phyloP scores from a whole-genome alignment of 1,140 invertebrate genomes.

The Drosophila seguyi region DNA sequence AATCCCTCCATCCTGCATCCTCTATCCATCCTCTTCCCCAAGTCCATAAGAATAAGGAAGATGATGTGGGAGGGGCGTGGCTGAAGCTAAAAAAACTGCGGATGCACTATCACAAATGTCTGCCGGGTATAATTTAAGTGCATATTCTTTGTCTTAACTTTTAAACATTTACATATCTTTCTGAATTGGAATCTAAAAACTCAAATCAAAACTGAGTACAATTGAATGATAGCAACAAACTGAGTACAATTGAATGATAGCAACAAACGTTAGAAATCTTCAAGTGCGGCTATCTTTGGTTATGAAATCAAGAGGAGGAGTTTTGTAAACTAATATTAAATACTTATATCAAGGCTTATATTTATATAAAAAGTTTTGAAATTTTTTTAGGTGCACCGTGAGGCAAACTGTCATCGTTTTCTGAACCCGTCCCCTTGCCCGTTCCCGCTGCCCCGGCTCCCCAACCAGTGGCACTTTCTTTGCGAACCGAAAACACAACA shows the following conservation, averaged over 20 bases:
- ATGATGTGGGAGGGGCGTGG: conserved; percentile 61
- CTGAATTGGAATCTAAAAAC: too few species aligned
- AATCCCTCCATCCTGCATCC: conserved; percentile 8
- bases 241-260: not conserved
- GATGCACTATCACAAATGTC: conserved; percentile 9
- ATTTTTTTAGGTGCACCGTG: conserved; percentile 11
- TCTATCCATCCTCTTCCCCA: conserved; percentile 1
- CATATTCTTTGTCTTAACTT: not conserved
- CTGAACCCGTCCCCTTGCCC: not conserved
- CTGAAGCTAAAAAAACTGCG: conserved; percentile 10
- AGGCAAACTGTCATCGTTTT: conserved; percentile 33
- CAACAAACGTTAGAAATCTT: not conserved
- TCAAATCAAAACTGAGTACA: not conserved
- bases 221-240: not conserved
- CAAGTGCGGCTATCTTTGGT: too few species aligned
- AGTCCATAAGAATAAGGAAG: conserved; percentile 15
- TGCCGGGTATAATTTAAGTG: too few species aligned
- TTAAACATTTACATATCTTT: too few species aligned
- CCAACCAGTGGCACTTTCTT: conserved; percentile 65
- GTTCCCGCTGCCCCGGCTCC: not conserved
- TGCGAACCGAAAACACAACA: conserved; percentile 33
- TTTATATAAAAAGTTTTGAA: not conserved
- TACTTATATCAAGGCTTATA: not conserved
- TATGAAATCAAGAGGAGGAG: too few species aligned
- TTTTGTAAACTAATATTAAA: too few species aligned